phyloP scores from a whole-genome alignment of 2,888 invertebrate genomes.

The Allacma fusca region DNA sequence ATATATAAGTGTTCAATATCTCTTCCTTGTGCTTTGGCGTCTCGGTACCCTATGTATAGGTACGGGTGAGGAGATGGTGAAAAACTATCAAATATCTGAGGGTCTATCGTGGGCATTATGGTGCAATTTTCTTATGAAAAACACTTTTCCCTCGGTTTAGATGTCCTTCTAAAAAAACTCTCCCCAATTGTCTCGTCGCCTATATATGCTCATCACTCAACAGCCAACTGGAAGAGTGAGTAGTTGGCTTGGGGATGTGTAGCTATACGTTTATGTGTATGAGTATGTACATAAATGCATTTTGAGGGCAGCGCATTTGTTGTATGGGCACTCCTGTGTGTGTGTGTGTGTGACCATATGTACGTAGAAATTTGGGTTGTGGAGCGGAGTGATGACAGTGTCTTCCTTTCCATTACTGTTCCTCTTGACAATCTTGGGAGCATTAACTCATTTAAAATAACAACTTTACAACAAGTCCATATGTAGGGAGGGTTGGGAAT shows the following conservation, averaged over 20 bases:
- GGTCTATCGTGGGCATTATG: slow-evolving; percentile 49
- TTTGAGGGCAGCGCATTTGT: background rate
- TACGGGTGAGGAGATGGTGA: slow-evolving; percentile 52
- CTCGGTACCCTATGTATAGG: slow-evolving; percentile 11
- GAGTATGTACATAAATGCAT: too few species aligned
- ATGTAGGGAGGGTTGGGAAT: slow-evolving; percentile 24
- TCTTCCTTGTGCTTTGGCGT: slow-evolving; percentile 28
- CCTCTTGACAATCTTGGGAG: background rate
- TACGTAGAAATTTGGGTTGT: background rate
- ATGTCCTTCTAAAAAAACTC: slow-evolving; percentile 35
- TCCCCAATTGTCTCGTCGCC: slow-evolving; percentile 52
- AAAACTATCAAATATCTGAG: slow-evolving; percentile 50
- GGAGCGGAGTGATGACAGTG: background rate
- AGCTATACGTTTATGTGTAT: too few species aligned
- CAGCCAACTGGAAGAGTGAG: slow-evolving; percentile 8
- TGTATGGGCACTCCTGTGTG: background rate
- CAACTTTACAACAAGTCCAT: slow-evolving; percentile 37
- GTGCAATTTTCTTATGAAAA: slow-evolving; percentile 58
- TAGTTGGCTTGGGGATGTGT: background rate
- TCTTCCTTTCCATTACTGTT: slow-evolving; percentile 4
- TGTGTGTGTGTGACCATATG: too few species aligned
- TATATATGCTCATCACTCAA: slow-evolving; percentile 46
- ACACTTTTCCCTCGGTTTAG: slow-evolving; percentile 51
- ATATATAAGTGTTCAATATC: slow-evolving; percentile 37
- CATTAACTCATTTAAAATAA: slow-evolving; percentile 41